phyloP scores from a whole-genome alignment of 2,113 vertebrate species.

The Pelusios castaneus region DNA sequence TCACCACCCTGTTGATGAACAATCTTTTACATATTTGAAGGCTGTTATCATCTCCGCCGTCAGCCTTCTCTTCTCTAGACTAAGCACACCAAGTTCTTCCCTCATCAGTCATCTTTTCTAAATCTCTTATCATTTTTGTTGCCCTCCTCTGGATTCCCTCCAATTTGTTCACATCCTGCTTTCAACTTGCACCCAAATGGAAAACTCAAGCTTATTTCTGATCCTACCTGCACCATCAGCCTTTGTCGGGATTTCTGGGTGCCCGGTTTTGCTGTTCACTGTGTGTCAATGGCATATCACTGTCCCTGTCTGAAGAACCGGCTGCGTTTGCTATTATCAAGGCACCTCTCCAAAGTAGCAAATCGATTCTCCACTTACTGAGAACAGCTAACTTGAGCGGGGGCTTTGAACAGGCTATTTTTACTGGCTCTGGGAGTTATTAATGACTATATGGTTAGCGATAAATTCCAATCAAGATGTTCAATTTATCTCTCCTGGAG shows the following conservation, averaged over 20 bases:
- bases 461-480: conserved; percentile 32
- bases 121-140: background rate
- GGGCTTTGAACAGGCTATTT: conserved; percentile 53
- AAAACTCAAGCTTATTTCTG: background rate
- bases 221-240: background rate
- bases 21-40: background rate
- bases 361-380: conserved; percentile 23
- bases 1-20: background rate
- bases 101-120: background rate
- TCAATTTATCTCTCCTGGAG: conserved; percentile 47
- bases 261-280: background rate
- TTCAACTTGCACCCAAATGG: background rate
- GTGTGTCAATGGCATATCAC: background rate
- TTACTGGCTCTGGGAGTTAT: conserved; percentile 44
- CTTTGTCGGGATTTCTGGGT: fast-evolving
- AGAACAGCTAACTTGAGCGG: background rate
- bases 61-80: background rate
- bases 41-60: background rate
- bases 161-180: background rate
- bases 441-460: conserved; percentile 33
- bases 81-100: background rate
- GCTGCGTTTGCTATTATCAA: background rate
- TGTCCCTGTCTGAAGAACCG: background rate
- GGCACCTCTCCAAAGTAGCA: background rate
- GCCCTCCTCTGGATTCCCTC: background rate